Evolutionary conservation across 2,113 vertebrate genomes (phyloP).

Genomic region (Cyanoderma ruficeps): DNA sequence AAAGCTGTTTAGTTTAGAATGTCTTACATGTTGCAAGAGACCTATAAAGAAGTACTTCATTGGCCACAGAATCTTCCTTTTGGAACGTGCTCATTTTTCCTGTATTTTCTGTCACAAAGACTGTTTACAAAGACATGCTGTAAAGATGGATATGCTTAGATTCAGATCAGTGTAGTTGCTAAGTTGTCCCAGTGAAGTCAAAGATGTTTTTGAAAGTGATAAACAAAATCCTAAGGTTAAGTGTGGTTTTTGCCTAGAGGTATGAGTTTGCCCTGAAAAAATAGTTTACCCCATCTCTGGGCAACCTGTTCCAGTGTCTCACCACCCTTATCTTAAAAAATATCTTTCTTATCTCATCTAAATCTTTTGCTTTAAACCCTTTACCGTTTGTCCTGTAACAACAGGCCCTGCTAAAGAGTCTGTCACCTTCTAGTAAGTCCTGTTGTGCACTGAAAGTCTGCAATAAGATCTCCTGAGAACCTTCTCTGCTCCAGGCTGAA

Average conservation of each 20-base stretch:
- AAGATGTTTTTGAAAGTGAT: background rate
- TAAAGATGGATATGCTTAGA: background rate
- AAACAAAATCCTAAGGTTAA: background rate
- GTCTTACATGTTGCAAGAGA: background rate
- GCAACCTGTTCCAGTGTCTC: background rate
- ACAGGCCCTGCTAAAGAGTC: background rate
- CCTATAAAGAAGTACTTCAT: background rate
- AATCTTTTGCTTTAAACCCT: background rate
- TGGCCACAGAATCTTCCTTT: background rate
- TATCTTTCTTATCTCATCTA: background rate
- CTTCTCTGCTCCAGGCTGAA: background rate
- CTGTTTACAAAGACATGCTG: background rate
- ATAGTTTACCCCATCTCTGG: background rate
- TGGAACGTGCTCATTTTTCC: background rate
- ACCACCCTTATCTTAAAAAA: background rate
- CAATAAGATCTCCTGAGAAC: background rate
- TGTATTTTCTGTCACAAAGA: background rate
- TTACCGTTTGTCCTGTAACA: background rate
- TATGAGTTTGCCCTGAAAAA: background rate
- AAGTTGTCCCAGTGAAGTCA: background rate
- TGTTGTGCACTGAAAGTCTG: background rate
- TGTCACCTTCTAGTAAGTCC: background rate
- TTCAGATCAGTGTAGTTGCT: background rate
- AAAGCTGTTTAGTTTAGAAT: background rate
- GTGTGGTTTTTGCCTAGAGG: background rate